These are phyloP conservation scores for Sinhomidia bicolor DNA, from an alignment of 2,888 invertebrate species.

Conservation along the genomic window DNA sequence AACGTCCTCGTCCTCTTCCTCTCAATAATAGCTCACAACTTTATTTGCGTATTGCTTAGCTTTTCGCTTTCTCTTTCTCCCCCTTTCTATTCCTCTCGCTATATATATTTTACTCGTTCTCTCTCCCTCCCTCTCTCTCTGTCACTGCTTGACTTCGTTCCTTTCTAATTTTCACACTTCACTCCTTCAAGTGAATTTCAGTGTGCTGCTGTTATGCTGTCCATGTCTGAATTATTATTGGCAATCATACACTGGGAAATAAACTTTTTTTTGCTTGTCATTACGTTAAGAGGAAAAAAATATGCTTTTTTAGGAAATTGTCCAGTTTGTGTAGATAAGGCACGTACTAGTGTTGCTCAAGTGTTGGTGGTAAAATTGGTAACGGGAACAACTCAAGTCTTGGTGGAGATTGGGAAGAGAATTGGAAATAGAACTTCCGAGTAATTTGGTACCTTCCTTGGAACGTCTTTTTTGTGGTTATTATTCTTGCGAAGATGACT, in stretches of 20 bases:
- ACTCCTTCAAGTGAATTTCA: not conserved
- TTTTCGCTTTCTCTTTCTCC: not conserved
- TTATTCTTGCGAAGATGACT: too few species aligned
- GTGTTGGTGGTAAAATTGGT: too few species aligned
- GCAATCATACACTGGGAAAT: conserved; percentile 14
- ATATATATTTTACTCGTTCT: too few species aligned
- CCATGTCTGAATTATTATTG: not conserved
- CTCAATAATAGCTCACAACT: not conserved
- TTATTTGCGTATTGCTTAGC: conserved; percentile 19
- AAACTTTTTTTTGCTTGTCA: not conserved
- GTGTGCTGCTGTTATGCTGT: not conserved
- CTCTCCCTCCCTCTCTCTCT: not conserved
- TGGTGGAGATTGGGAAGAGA: too few species aligned
- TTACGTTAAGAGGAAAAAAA: not conserved
- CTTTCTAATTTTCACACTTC: conserved; percentile 31
- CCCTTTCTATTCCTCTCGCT: not conserved
- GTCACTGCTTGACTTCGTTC: not conserved
- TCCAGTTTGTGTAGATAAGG: too few species aligned
- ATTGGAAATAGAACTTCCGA: too few species aligned
- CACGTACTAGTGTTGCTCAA: too few species aligned
- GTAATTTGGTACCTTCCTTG: too few species aligned
- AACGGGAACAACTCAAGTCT: too few species aligned
- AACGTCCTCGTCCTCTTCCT: not conserved
- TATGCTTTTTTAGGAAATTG: too few species aligned
- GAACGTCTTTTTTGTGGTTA: too few species aligned